Base-by-base conservation (phyloP, 2,888 invertebrate genomes). In the Phyllotreta striolata region DNA sequence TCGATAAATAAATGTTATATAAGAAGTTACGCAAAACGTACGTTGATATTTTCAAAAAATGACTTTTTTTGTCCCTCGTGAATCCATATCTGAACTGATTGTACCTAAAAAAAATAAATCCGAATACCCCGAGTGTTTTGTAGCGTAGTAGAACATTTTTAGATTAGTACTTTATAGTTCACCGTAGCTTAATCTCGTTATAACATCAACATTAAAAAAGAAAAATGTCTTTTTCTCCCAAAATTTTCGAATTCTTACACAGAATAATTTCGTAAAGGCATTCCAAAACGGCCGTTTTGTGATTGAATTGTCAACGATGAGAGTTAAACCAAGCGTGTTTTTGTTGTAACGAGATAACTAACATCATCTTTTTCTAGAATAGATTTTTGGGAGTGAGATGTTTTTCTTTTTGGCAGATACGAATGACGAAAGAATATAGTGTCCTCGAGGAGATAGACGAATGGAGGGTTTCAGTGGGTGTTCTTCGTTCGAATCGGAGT, bases 341-440 rank as follows among this genome's bases (percentile, higher is more conserved):
- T 78, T 81, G 81, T 82, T 81, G 79, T 82, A 82, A 82, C 82
- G 82, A 82, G 82, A 82, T 81, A n/a, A 43, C 62, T 65, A 70
- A 65, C 9, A 41, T 41, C 41, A 49, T 67, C 60, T 70, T 69
- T 66, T 68, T 72, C 62, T 66, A 64, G 66, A 66, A 67, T 70
- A 70, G 73, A 74, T 78, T 79, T 59, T 80, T 81, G 81, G 82
- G 81, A 81, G 81, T 81, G 77, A 83, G 84, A 84, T 84, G 81
- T 84, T 85, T 83, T 85, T 86, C 76, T 79, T 85, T 85, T 85
- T 84, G 83, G 76, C 88, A 90, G 90, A 90, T 88, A 88, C 88
- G 81, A 89, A 88, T 83, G 89, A 89, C 81, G 89, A 89, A 84
- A 88, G 87, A 84, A 89, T 89, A 85, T 90, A 79, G 76, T 69